These are phyloP conservation scores for Netelia inedita DNA, from an alignment of 2,888 invertebrate species.

Conservation along the genomic window DNA sequence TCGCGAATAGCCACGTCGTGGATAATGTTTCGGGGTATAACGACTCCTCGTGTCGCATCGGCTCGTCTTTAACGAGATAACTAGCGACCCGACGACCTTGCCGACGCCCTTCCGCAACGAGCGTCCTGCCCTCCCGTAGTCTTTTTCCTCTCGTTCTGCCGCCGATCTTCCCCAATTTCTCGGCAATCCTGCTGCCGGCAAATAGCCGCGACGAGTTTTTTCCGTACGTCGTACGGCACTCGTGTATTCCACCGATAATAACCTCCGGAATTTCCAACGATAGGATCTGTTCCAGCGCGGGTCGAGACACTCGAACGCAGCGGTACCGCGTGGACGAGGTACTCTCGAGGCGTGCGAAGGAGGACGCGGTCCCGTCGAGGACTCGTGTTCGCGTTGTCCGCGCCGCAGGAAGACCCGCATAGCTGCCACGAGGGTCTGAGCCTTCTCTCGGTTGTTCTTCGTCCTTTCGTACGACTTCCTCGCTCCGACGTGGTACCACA, in stretches of 20 bases:
- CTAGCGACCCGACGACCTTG: slow-evolving; percentile 78
- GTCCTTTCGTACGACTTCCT: slow-evolving; percentile 55
- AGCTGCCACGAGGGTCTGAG: slow-evolving; percentile 85
- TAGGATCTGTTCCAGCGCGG: slow-evolving; percentile 14
- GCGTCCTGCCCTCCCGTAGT: slow-evolving; percentile 68
- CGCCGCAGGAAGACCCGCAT: slow-evolving; percentile 84
- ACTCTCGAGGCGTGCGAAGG: slow-evolving; percentile 62
- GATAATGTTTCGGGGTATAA: slow-evolving; percentile 79
- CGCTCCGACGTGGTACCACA: slow-evolving; percentile 63
- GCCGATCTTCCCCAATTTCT: slow-evolving; percentile 31
- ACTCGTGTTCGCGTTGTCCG: slow-evolving; percentile 79
- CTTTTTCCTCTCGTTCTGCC: slow-evolving; percentile 32
- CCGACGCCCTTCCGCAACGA: slow-evolving; percentile 72
- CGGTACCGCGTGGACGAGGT: slow-evolving; percentile 15
- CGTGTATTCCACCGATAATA: slow-evolving; percentile 32
- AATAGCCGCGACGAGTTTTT: slow-evolving; percentile 26
- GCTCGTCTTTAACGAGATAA: slow-evolving; percentile 78
- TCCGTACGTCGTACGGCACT: not conserved
- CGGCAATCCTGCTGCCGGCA: not conserved
- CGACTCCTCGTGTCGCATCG: slow-evolving; percentile 81
- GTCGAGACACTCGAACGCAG: slow-evolving; percentile 18
- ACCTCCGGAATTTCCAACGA: not conserved
- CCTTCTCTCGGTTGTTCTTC: slow-evolving; percentile 70
- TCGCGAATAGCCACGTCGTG: slow-evolving; percentile 73
- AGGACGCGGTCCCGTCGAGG: slow-evolving; percentile 72